A percentile compares a stretch with the other conserved stretches of the same genome.
Evolutionary conservation across 2,797 vertebrate genomes (phyloP).

Genomic region (Florisuga fusca): DNA sequence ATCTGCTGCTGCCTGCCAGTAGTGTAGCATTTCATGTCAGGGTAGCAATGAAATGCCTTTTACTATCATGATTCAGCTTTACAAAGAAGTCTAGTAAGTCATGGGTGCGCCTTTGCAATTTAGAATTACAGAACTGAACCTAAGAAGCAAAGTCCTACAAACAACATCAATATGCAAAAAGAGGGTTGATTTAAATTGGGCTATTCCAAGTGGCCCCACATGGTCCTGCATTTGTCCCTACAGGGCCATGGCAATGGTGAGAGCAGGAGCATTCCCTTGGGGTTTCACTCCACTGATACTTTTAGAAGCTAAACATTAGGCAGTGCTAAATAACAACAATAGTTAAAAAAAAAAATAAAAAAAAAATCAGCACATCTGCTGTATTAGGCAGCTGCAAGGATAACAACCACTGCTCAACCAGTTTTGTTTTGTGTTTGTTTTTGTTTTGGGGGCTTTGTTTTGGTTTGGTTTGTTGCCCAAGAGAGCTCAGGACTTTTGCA

Average conservation of each 20-base stretch:
- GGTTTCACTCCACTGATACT: background rate
- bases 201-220: background rate
- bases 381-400: background rate
- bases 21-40: background rate
- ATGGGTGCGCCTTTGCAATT: background rate
- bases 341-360: background rate
- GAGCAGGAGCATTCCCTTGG: background rate
- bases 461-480: too few relatives aligned
- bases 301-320: background rate
- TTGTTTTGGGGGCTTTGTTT: too few relatives aligned
- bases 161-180: background rate
- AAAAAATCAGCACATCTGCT: background rate
- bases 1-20: slow-evolving; percentile 29
- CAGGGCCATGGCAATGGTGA: accelerated
- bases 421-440: background rate
- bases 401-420: background rate
- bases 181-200: background rate
- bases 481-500: background rate
- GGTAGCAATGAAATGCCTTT: background rate
- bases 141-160: background rate
- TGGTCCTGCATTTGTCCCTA: background rate
- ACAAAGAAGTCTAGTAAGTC: background rate
- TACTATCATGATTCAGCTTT: background rate
- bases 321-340: background rate
- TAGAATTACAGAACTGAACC: background rate